phyloP scores from a whole-genome alignment of 1,140 invertebrate genomes.

The Aethina tumida region DNA sequence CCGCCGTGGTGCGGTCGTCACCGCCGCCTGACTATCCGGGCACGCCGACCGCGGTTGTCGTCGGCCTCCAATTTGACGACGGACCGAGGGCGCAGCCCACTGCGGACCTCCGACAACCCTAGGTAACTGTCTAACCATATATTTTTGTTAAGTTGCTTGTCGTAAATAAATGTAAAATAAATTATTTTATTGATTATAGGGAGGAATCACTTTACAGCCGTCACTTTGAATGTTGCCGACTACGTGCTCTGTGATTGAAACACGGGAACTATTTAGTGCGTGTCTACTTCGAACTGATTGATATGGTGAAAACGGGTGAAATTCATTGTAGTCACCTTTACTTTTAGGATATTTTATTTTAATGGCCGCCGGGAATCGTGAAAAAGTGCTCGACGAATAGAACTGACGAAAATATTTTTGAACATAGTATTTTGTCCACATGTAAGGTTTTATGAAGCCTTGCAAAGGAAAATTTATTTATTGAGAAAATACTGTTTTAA shows the following conservation, averaged over 20 bases:
- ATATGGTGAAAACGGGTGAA: slow-evolving; percentile 24
- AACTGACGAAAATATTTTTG: too few relatives aligned
- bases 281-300: slow-evolving; percentile 16
- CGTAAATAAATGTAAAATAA: too few relatives aligned
- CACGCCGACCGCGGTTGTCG: slow-evolving; percentile 24
- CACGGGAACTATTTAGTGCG: slow-evolving; percentile 22
- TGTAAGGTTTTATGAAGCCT: too few relatives aligned
- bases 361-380: too few relatives aligned
- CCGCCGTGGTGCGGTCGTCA: slow-evolving; percentile 23
- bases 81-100: slow-evolving; percentile 6
- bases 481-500: too few relatives aligned
- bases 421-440: too few relatives aligned
- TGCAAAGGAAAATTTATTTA: too few relatives aligned
- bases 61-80: slow-evolving; percentile 21
- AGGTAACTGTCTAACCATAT: background rate
- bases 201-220: too few relatives aligned
- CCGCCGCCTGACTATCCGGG: slow-evolving; percentile 35
- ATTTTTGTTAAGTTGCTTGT: too few relatives aligned
- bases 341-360: slow-evolving; percentile 18
- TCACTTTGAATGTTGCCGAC: slow-evolving; percentile 17
- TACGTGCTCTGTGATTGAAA: slow-evolving; percentile 28
- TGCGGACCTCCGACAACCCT: too few relatives aligned
- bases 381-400: too few relatives aligned
- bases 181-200: too few relatives aligned
- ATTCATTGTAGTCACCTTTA: slow-evolving; percentile 26